Evolutionary conservation across 2,113 vertebrate species (phyloP).

Genomic region (Chamaea fasciata): DNA sequence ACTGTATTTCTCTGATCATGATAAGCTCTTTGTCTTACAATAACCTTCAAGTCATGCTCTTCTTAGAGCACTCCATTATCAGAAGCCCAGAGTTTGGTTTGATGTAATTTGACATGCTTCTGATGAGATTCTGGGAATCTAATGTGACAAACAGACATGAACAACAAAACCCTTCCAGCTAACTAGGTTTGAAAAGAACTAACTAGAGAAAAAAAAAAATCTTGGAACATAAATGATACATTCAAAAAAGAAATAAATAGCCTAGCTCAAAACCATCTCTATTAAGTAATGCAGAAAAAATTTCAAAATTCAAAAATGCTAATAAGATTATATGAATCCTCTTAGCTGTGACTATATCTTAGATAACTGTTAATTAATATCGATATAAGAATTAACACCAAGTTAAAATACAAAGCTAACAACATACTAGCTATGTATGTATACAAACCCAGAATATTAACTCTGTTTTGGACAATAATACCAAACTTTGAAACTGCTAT

Average conservation of each 20-base stretch:
- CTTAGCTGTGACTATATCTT: not conserved
- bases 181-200: not conserved
- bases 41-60: not conserved
- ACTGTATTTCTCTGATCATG: not conserved
- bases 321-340: not conserved
- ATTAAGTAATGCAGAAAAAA: not conserved
- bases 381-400: not conserved
- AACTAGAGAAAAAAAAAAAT: not conserved
- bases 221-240: not conserved
- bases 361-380: not conserved
- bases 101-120: slow-evolving; percentile 14
- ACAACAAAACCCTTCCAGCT: not conserved
- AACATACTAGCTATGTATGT: not conserved
- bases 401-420: not conserved
- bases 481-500: not conserved
- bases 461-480: not conserved
- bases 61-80: not conserved
- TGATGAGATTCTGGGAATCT: not conserved
- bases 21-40: not conserved
- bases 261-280: not conserved
- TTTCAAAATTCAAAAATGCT: not conserved
- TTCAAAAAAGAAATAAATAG: not conserved
- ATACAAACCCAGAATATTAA: not conserved
- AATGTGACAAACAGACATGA: slow-evolving; percentile 3
- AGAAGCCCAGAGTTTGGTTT: not conserved